phyloP scores from a whole-genome alignment of 30 jellyfish, hydroid and myxozoan species.

The Aurelia aurita region DNA sequence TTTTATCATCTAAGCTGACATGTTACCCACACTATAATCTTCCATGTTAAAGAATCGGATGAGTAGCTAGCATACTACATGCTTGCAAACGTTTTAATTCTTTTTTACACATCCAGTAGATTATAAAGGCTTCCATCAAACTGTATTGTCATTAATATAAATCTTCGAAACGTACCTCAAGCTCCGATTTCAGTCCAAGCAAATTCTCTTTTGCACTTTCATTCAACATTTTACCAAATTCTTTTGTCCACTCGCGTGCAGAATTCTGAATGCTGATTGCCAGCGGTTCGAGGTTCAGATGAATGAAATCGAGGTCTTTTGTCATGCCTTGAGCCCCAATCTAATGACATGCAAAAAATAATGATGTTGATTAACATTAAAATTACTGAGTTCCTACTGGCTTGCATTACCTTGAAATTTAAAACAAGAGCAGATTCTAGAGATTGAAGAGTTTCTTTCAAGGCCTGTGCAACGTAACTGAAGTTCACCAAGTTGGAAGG shows the following conservation, averaged over 20 bases:
- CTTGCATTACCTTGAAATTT: too few species aligned
- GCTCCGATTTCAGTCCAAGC: conserved; percentile 65
- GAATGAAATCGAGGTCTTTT: conserved; percentile 84
- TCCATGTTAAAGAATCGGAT: not conserved
- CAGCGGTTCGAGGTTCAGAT: conserved; percentile 87
- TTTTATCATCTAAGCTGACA: not conserved
- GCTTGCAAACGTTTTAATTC: too few species aligned
- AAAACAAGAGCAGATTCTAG: too few species aligned
- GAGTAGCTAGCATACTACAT: not conserved
- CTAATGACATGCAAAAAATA: conserved; percentile 10
- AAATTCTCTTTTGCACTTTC: conserved; percentile 82
- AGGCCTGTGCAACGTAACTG: too few species aligned
- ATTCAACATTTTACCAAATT: conserved; percentile 85
- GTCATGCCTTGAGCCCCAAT: conserved; percentile 74
- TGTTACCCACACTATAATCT: not conserved
- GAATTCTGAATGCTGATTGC: conserved; percentile 82
- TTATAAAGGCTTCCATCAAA: too few species aligned
- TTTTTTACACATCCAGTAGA: too few species aligned
- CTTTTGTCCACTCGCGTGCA: conserved; percentile 85
- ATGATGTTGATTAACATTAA: too few species aligned
- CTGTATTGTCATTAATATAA: too few species aligned
- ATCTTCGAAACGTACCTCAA: conserved; percentile 62
- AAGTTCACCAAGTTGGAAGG: too few species aligned
- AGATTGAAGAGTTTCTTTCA: too few species aligned
- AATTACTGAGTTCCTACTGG: too few species aligned